These are phyloP conservation scores for Neomonachus schauinslandi DNA, from an alignment of 2,113 vertebrate genomes.

Conservation along the genomic window DNA sequence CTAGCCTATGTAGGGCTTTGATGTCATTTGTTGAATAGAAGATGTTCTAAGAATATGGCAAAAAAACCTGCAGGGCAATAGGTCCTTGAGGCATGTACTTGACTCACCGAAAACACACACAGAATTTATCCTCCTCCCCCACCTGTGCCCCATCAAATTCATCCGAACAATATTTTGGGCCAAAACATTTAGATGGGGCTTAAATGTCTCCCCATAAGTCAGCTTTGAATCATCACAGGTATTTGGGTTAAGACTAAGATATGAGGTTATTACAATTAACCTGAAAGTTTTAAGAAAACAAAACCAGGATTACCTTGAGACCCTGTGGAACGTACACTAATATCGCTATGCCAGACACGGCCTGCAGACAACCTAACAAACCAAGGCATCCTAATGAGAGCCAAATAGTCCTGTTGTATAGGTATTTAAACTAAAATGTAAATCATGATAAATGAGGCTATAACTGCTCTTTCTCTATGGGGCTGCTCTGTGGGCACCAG, in stretches of 20 bases:
- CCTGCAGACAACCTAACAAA: background rate
- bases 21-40: background rate
- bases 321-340: constrained; percentile 25
- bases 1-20: background rate
- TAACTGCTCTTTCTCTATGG: background rate
- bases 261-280: constrained; percentile 20
- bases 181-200: constrained; percentile 11
- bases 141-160: background rate
- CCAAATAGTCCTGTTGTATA: background rate
- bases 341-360: background rate
- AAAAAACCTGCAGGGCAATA: background rate
- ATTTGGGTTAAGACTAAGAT: constrained; percentile 2
- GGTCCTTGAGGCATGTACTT: background rate
- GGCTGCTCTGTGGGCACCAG: background rate
- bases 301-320: constrained; percentile 48
- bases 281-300: constrained; percentile 25
- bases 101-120: background rate
- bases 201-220: background rate
- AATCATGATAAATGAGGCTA: background rate
- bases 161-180: constrained; percentile 22
- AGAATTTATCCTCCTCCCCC: background rate
- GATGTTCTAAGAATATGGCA: background rate
- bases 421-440: background rate
- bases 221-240: constrained; percentile 36
- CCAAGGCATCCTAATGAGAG: background rate